A percentile compares a stretch with the other conserved stretches of the same genome.
Conservation (phyloP, 2,797 vertebrate genomes). For the Sebastes iracundus region DNA sequence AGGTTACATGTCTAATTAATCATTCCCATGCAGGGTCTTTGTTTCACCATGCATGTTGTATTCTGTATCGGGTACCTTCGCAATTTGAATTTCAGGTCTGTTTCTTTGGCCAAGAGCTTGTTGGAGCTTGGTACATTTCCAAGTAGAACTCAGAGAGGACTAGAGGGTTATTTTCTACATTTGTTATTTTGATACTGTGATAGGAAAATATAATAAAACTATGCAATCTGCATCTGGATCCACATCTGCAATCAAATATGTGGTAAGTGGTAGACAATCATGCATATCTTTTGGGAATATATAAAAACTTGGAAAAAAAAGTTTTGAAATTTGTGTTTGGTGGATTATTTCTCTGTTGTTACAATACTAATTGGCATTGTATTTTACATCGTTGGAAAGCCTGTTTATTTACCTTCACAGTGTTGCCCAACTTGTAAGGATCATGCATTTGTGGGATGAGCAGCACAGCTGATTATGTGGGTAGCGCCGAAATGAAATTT, state of each 20-base stretch:
- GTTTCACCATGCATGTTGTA: not conserved
- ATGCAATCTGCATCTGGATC: not conserved
- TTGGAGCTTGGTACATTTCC: not conserved
- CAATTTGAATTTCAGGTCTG: not conserved
- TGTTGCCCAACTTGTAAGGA: too few species aligned
- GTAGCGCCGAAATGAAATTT: too few species aligned
- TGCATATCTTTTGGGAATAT: not conserved
- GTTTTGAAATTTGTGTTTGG: too few species aligned
- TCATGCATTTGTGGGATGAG: too few species aligned
- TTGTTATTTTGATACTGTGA: not conserved
- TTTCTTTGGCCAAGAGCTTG: not conserved
- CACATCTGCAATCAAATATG: not conserved
- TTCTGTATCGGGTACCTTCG: conserved; percentile 3
- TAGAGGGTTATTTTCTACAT: not conserved
- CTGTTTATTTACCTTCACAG: too few species aligned
- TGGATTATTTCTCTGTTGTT: too few species aligned
- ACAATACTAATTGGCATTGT: too few species aligned
- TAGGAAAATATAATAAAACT: not conserved
- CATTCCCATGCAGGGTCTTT: conserved; percentile 2
- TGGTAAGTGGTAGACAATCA: not conserved
- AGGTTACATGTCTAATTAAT: conserved; percentile 33
- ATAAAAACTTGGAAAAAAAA: too few species aligned
- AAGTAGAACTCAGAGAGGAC: not conserved
- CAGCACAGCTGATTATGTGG: too few species aligned
- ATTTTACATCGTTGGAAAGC: too few species aligned